A percentile compares a stretch with the other conserved stretches of the same genome.
Evolutionary conservation across 2,888 invertebrate species (phyloP).

Genomic region (Diarsia mendica): DNA sequence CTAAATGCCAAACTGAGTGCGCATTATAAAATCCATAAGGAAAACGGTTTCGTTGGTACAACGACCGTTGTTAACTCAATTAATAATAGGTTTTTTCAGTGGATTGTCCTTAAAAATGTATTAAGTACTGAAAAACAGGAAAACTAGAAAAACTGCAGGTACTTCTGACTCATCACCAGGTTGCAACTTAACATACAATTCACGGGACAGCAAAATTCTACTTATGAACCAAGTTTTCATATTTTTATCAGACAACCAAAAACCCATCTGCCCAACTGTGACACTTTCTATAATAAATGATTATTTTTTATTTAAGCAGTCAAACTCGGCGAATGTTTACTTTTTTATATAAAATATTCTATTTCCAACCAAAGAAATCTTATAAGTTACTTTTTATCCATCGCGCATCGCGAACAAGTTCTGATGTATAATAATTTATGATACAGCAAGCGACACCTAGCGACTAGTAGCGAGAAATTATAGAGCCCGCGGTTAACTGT

Average conservation of each 20-base stretch:
- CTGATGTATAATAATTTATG: background rate
- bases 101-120: conserved; percentile 19
- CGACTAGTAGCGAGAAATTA: conserved; percentile 36
- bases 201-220: background rate
- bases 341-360: background rate
- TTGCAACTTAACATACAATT: background rate
- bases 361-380: background rate
- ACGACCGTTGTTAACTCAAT: conserved; percentile 26
- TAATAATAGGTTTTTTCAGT: conserved; percentile 22
- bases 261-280: background rate
- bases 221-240: background rate
- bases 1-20: background rate
- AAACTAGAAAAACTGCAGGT: background rate
- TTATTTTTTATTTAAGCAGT: background rate
- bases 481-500: background rate
- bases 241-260: background rate
- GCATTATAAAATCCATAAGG: conserved; percentile 34
- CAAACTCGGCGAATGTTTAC: background rate
- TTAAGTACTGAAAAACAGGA: conserved; percentile 35
- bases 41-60: conserved; percentile 29
- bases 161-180: background rate
- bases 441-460: conserved; percentile 57
- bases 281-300: background rate
- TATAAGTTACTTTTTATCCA: background rate
- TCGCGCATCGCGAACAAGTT: background rate